Percentiles rank a stretch among this genome's conserved stretches.
Conservation (phyloP, 2,797 vertebrate species). For the Psittacula echo region DNA sequence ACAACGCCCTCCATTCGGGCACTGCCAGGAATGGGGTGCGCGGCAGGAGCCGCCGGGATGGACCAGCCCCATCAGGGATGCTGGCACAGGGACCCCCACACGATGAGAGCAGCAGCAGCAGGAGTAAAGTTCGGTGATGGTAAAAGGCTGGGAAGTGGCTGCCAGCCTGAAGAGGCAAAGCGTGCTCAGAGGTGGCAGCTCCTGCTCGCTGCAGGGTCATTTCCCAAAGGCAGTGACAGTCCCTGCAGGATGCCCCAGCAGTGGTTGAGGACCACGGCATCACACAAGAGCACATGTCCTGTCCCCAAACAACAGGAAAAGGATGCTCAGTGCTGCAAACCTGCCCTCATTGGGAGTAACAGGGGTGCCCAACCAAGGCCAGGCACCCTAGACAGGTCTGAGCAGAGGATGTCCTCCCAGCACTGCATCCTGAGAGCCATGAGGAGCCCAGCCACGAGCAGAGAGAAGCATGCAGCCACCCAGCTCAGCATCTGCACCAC, state of each 20-base stretch:
- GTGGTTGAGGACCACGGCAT: fast-evolving
- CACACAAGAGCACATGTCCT: fast-evolving
- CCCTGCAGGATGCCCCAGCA: background rate
- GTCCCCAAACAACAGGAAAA: fast-evolving
- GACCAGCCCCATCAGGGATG: fast-evolving
- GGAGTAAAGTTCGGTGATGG: fast-evolving
- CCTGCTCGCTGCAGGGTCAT: background rate
- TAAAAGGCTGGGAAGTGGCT: background rate
- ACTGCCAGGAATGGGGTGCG: fast-evolving
- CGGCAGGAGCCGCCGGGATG: fast-evolving
- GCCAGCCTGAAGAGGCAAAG: fast-evolving
- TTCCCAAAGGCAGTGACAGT: background rate
- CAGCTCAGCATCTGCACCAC: background rate
- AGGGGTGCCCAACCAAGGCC: background rate
- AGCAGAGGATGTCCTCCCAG: background rate
- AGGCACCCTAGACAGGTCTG: fast-evolving
- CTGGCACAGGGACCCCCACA: fast-evolving
- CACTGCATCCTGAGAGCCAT: background rate
- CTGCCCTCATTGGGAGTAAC: fast-evolving
- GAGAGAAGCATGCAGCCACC: fast-evolving
- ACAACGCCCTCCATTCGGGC: background rate
- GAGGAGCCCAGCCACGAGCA: background rate
- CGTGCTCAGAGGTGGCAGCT: background rate
- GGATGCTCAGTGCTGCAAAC: background rate
- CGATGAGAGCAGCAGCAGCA: fast-evolving